Percentiles rank a stretch among this genome's conserved stretches.
Evolutionary conservation across 2,888 invertebrate species (phyloP).

Genomic region (Drosophila neutralis): DNA sequence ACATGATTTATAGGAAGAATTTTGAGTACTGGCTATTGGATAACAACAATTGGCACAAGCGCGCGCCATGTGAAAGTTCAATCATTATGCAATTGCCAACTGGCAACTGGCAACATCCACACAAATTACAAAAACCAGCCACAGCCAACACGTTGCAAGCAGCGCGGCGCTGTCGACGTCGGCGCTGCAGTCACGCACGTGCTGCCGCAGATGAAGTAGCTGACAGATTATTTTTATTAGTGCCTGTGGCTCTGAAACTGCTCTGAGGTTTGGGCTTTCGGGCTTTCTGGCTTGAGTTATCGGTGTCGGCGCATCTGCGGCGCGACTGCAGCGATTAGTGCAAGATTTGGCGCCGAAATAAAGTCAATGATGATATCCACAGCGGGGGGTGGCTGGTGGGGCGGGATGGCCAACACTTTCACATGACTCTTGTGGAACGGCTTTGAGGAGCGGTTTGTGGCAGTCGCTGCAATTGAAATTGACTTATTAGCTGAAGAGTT

Average conservation of each 20-base stretch:
- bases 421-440: slow-evolving; percentile 38
- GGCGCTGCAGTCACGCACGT: slow-evolving; percentile 67
- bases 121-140: slow-evolving; percentile 17
- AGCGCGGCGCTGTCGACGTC: slow-evolving; percentile 26
- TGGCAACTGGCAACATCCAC: slow-evolving; percentile 25
- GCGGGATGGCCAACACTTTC: slow-evolving; percentile 45
- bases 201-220: slow-evolving; percentile 68
- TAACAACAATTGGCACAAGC: slow-evolving; percentile 45
- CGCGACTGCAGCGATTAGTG: slow-evolving; percentile 41
- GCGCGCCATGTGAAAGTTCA: slow-evolving; percentile 67
- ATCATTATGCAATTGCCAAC: slow-evolving; percentile 62
- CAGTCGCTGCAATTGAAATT: slow-evolving; percentile 40
- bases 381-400: neutral
- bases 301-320: slow-evolving; percentile 46
- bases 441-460: slow-evolving; percentile 2
- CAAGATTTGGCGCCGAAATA: slow-evolving; percentile 49
- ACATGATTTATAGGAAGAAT: slow-evolving; percentile 72
- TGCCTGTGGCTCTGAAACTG: slow-evolving; percentile 36
- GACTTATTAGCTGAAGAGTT: slow-evolving; percentile 54
- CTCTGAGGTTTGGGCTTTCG: slow-evolving; percentile 1
- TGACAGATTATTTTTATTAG: slow-evolving; percentile 68
- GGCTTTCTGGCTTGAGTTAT: slow-evolving; percentile 41
- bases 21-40: slow-evolving; percentile 28
- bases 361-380: slow-evolving; percentile 14
- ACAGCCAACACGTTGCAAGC: slow-evolving; percentile 42